A percentile compares a stretch with the other conserved stretches of the same genome.
These are phyloP conservation scores for Acanthornis magna DNA, from an alignment of 2,797 vertebrate species.

Conservation along the genomic window DNA sequence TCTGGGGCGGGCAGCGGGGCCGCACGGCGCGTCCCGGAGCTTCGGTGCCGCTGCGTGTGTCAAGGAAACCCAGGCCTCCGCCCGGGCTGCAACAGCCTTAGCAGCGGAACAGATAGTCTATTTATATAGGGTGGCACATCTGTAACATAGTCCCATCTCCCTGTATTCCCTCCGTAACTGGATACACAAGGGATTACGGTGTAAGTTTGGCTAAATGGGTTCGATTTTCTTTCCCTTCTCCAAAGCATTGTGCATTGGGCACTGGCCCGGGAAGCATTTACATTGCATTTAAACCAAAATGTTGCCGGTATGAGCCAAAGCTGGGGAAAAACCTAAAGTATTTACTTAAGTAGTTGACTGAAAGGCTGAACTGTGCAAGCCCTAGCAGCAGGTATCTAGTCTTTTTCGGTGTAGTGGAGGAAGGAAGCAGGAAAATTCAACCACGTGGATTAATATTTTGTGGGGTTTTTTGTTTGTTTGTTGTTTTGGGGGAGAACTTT, in stretches of 20 bases:
- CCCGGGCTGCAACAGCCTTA: neutral
- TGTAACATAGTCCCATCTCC: fast-evolving
- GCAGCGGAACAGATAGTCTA: fast-evolving
- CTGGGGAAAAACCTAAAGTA: neutral
- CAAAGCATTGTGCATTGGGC: too few species aligned
- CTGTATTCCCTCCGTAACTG: fast-evolving
- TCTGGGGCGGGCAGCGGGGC: neutral
- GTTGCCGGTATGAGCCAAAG: fast-evolving
- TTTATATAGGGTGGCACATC: fast-evolving
- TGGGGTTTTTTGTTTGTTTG: neutral
- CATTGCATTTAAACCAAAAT: neutral
- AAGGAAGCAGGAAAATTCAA: neutral
- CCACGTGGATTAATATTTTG: neutral
- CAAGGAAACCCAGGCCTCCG: neutral
- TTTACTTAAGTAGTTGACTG: neutral
- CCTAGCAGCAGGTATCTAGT: neutral
- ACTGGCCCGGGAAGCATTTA: neutral
- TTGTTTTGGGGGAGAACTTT: neutral
- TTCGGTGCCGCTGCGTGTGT: fast-evolving
- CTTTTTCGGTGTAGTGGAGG: neutral
- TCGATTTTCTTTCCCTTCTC: neutral
- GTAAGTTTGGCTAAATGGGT: neutral
- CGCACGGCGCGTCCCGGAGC: fast-evolving
- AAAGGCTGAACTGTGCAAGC: neutral
- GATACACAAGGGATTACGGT: neutral